phyloP scores from a whole-genome alignment of 2,113 vertebrate species.

The Suncus etruscus region DNA sequence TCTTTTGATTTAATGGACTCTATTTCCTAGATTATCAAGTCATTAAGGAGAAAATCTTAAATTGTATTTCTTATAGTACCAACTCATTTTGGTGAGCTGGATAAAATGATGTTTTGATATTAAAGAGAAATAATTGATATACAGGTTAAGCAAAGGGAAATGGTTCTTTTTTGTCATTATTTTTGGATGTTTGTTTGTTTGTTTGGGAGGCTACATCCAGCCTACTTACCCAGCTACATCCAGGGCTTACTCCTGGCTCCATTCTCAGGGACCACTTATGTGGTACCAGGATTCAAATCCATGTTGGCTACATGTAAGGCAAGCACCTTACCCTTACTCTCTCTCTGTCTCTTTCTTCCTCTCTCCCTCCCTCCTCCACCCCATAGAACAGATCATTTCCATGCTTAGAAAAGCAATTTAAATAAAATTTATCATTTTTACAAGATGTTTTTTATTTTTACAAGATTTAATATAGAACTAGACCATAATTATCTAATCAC shows the following conservation, averaged over 20 bases:
- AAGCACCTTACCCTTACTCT: too few relatives aligned
- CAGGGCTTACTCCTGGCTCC: too few relatives aligned
- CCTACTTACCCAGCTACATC: too few relatives aligned
- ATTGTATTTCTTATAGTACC: conserved; percentile 38
- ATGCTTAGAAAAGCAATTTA: neutral
- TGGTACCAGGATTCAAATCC: too few relatives aligned
- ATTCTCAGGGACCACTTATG: too few relatives aligned
- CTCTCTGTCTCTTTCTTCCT: too few relatives aligned
- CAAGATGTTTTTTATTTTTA: neutral
- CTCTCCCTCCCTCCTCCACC: too few relatives aligned
- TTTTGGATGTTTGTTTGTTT: too few relatives aligned
- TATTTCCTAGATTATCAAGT: conserved; percentile 57
- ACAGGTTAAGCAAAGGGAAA: neutral
- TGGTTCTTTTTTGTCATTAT: neutral
- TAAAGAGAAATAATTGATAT: conserved; percentile 12
- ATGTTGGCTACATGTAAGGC: too few relatives aligned
- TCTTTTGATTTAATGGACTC: conserved; percentile 1
- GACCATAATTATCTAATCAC: conserved; percentile 21
- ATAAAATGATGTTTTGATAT: conserved; percentile 30
- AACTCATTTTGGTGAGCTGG: conserved; percentile 44
- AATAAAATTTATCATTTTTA: neutral
- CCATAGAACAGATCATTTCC: neutral
- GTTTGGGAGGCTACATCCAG: too few relatives aligned
- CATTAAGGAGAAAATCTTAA: conserved; percentile 16
- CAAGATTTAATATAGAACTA: conserved; percentile 11